Evolutionary conservation across 2,113 vertebrate genomes (phyloP), one percentile per base, ranked within the genome.

Genomic region (Catharus minimus): DNA sequence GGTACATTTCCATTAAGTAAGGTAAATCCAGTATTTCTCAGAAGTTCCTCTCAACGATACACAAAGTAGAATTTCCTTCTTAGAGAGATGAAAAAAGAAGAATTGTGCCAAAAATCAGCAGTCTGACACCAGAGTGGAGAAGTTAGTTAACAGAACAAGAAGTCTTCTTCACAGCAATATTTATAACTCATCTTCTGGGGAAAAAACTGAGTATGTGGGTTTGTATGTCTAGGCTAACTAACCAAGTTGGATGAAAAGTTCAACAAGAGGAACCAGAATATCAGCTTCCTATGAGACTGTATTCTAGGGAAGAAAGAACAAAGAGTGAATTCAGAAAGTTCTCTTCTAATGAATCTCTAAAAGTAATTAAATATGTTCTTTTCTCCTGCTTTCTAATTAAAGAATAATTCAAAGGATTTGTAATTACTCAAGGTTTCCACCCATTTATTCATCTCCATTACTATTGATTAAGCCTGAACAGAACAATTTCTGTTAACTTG

Each of bases 401-500:
- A 88, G 64, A 89, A 95, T 92, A 91, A 93, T 92, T 94, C 95
- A 94, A 95, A 88, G 68, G 76, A 88, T 93, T 86, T 96, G 81
- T 90, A 90, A 96, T 96, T 93, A 93, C 53, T 86, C 86, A 90
- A 88, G 65, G 67, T 95, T 93, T 89, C 71, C 39, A 80, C 74
- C 46, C 67, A 89, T 94, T 79, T 95, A 94, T 88, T 82, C 57
- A 88, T 86, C 72, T 89, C 76, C 46, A 86, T 91, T 95, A 93
- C 46, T 82, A 94, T 92, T 93, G 86, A 95, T 88, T 93, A 73
- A 90, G 65, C 21, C 76, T 46, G 79, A 92, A 44, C 82, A 89
- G 74, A 95, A 93, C 86, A 92, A 82, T 91, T 91, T 81, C 71
- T 93, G 41, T 92, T 94, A 74, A 95, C 96, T 92, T 92, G 73